Evolutionary conservation across 2,113 vertebrate genomes (phyloP).

Genomic region (Telmatochromis brachygnathus): DNA sequence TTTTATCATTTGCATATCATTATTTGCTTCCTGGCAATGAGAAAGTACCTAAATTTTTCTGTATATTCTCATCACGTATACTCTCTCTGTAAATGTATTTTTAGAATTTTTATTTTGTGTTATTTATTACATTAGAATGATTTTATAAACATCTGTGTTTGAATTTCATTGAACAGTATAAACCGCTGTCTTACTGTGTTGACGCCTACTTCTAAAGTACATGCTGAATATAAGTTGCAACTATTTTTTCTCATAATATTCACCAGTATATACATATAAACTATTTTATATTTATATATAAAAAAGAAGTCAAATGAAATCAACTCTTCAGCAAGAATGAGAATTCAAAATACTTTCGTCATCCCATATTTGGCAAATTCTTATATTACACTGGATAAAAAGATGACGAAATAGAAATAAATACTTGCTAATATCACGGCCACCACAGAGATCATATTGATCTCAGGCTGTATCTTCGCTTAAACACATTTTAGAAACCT

Average conservation of each 20-base stretch:
- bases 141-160: background rate
- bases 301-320: background rate
- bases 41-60: background rate
- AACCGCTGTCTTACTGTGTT: background rate
- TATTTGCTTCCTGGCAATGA: background rate
- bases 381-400: background rate
- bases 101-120: background rate
- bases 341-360: background rate
- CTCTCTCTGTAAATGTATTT: background rate
- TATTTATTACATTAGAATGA: background rate
- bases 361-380: background rate
- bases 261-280: background rate
- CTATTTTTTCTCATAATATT: background rate
- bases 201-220: fast-evolving
- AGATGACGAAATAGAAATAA: fast-evolving
- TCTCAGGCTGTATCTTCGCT: background rate
- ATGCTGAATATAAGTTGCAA: background rate
- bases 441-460: fast-evolving
- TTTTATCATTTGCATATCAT: background rate
- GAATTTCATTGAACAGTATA: background rate
- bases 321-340: background rate
- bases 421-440: background rate
- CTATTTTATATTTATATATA: fast-evolving
- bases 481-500: fast-evolving
- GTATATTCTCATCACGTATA: background rate